Evolutionary conservation across 2,113 vertebrate species (phyloP), one percentile per base, ranked within the genome.

Genomic region (Ciconia stormi): DNA sequence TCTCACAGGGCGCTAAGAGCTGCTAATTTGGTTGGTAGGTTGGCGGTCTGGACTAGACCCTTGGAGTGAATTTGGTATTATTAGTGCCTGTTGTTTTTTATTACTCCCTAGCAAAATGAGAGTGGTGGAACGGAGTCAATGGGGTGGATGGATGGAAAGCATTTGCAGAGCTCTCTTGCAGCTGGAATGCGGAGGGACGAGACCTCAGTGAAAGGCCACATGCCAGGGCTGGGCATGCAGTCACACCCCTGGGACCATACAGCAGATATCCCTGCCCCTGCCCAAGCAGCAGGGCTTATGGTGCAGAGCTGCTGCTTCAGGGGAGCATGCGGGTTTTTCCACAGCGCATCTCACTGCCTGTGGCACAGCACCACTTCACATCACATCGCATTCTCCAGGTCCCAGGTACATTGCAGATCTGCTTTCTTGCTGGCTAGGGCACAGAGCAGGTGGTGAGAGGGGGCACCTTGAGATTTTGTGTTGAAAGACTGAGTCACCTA

Each of bases 201-300:
- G 59, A 36, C 30, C 30, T n/a, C 34, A 30, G 34, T 44, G n/a
- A 36, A 49, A 44, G n/a, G 44, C 25, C 36, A 32, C 9, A 4
- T 4, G 27, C 26, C 27, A 21, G 52, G 47, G 36, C 29, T 16
- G 25, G 50, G 10, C 46, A 56, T 7, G 16, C 67, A 67, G 13
- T 6, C 32, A 8, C 38, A 34, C 4, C 34, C 22, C 34, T 23
- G 12, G 32, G 44, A 59, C 30, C 13, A 3, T 2, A 29, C 11
- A 44, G 53, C 73, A 71, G n/a, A 32, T 8, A 49, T 1, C 20
- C 23, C 52, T 78, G 69, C 42, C 52, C 25, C 5, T 1, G 40
- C 16, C 16, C 27, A 47, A 10, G 61, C 10, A 42, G 22, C 52
- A 16, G 2, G 8, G 36, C 20, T 63, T 49, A n/a, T 0, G 2